These are phyloP conservation scores for Engraulis encrasicolus DNA, from an alignment of 2,113 vertebrate species.

Conservation along the genomic window DNA sequence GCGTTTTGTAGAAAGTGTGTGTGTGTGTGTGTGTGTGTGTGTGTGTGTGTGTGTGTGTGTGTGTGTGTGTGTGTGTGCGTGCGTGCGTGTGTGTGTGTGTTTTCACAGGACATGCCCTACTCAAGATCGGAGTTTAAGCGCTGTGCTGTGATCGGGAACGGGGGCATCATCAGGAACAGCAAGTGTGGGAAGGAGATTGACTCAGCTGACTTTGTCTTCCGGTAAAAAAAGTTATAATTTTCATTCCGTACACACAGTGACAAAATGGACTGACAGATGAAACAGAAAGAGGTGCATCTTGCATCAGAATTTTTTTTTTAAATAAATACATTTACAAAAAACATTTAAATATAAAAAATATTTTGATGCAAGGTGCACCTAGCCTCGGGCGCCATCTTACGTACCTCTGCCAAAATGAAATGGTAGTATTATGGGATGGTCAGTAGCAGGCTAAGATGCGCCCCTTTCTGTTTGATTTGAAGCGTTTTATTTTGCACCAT, in stretches of 20 bases:
- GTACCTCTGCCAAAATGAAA: too few relatives aligned
- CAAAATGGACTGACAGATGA: too few relatives aligned
- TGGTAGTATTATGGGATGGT: too few relatives aligned
- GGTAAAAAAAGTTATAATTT: constrained; percentile 67
- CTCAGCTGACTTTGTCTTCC: constrained; percentile 92
- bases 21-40: constrained; percentile 33
- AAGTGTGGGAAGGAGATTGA: constrained; percentile 94
- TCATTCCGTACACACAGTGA: not conserved
- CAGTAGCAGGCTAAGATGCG: too few relatives aligned
- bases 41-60: constrained; percentile 47
- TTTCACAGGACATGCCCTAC: constrained; percentile 91
- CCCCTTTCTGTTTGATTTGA: too few relatives aligned
- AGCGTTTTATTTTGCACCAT: too few relatives aligned
- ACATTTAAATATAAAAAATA: too few relatives aligned
- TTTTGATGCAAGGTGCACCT: too few relatives aligned
- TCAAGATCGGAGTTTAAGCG: constrained; percentile 96
- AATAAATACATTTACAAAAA: too few relatives aligned
- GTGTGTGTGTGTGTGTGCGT: constrained; percentile 32
- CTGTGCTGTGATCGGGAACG: constrained; percentile 94
- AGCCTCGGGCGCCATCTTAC: too few relatives aligned
- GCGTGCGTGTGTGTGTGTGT: constrained; percentile 42
- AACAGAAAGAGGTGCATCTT: too few relatives aligned
- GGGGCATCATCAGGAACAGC: constrained; percentile 96
- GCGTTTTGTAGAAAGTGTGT: not conserved
- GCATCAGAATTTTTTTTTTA: too few relatives aligned